A percentile compares a stretch with the other conserved stretches of the same genome.
phyloP scores from a whole-genome alignment of 2,888 invertebrate species.

The Cephalotes varians region DNA sequence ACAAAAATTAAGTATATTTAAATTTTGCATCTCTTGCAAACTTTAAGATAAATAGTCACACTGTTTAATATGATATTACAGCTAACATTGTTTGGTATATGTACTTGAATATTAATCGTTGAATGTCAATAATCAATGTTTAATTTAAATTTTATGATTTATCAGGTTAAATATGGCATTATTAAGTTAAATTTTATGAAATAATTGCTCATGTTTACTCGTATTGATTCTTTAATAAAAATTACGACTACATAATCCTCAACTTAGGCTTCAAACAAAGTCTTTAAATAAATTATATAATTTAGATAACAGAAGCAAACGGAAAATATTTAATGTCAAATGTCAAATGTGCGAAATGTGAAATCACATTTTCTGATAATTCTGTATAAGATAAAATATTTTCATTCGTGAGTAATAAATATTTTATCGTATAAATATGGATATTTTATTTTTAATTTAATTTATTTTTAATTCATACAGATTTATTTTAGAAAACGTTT shows the following conservation, averaged over 20 bases:
- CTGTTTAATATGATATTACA: not conserved
- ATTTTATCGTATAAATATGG: too few relatives aligned
- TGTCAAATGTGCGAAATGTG: not conserved
- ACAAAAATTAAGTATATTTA: not conserved
- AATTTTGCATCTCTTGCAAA: not conserved
- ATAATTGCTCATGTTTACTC: not conserved
- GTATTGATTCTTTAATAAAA: not conserved
- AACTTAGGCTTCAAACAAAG: not conserved
- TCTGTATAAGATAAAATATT: not conserved
- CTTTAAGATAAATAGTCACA: not conserved
- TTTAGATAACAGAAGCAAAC: not conserved
- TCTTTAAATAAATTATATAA: not conserved
- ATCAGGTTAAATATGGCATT: too few relatives aligned
- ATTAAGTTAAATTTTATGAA: not conserved
- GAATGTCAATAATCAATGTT: too few relatives aligned
- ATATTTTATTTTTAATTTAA: too few relatives aligned
- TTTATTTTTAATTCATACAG: not conserved
- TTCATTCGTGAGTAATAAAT: not conserved
- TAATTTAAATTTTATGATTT: too few relatives aligned
- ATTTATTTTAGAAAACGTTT: not conserved
- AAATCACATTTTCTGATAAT: constrained; percentile 1
- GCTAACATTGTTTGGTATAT: not conserved
- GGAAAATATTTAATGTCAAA: not conserved
- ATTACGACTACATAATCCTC: not conserved
- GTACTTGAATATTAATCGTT: not conserved